Base-by-base conservation (phyloP, 2,113 vertebrate species). In the Zosterops japonicus region DNA sequence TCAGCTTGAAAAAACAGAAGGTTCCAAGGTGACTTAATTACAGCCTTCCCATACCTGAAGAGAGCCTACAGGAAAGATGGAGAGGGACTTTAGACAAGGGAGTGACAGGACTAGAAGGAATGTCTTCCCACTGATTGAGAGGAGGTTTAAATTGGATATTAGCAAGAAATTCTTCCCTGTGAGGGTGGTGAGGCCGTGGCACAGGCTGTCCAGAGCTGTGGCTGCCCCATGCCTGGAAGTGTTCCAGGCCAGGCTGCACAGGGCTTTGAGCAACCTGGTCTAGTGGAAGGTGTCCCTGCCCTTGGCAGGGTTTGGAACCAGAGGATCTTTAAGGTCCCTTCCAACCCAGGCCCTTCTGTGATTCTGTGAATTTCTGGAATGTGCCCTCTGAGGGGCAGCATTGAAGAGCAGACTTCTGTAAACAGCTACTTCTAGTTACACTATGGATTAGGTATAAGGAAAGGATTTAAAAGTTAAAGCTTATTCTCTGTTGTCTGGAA, bases 381-480 rank as follows among this genome's bases (percentile, higher is more conserved):
- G 33, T 70, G 84, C 70, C 94, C 97, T 95, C 89, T 97, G 80
- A 77, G 90, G 87, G 96, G 92, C 96, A 95, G 95, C 94, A 94
- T 82, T 95, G 95, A 95, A 92, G 71, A 96, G 75, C 85, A 92
- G 42, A 71, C 92, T 21, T 57, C 41, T 35, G 15, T 46, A 55
- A 49, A 65, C 5, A 13, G 46, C 86, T 55, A 2, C 15, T 63
- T 57, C 25, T 61, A 14, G 27, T 74, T 46, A 12, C 47, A 9
- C 12, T 46, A 36, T 0, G 14, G n/a, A 53, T 33, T 49, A 67
- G 8, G 9, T 50, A 5, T 55, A 31, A 59, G 12, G 22, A 56
- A 69, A 9, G 7, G 42, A 74, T 23, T 65, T 53, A 68, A 42
- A 70, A 49, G 7, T 46, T 14, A 50, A 16, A 36, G 20, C 0